phyloP scores from a whole-genome alignment of 1,140 invertebrate species.

The Latrodectus geometricus region DNA sequence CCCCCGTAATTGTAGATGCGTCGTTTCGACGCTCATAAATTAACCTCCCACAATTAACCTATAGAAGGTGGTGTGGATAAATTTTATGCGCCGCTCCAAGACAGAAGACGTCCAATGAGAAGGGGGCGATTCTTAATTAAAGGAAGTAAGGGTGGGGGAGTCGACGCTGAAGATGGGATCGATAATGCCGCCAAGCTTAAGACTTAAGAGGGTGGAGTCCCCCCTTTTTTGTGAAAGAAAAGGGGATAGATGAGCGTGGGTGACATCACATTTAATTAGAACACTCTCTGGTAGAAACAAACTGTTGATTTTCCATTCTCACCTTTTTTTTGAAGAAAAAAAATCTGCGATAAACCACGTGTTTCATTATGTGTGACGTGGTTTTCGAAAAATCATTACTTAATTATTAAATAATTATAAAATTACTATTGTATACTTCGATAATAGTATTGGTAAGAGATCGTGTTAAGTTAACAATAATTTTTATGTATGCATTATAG shows the following conservation, averaged over 20 bases:
- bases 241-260: background rate
- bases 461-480: too few species aligned
- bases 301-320: background rate
- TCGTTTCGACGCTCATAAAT: slow-evolving; percentile 41
- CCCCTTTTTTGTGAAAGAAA: slow-evolving; percentile 24
- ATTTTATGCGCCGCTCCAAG: slow-evolving; percentile 29
- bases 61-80: slow-evolving; percentile 15
- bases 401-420: too few species aligned
- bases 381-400: too few species aligned
- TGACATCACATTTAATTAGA: slow-evolving; percentile 38
- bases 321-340: too few species aligned
- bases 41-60: slow-evolving; percentile 52
- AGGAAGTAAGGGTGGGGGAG: background rate
- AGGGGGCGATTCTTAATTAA: slow-evolving; percentile 53
- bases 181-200: slow-evolving; percentile 54
- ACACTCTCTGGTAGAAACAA: background rate
- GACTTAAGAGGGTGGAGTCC: slow-evolving; percentile 49
- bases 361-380: too few species aligned
- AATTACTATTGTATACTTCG: too few species aligned
- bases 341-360: too few species aligned
- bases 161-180: slow-evolving; percentile 22
- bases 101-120: slow-evolving; percentile 56
- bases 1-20: background rate
- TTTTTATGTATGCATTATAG: too few species aligned
- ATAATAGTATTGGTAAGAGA: too few species aligned